Conservation (phyloP, 2,113 vertebrate genomes). For the Hemichromis elongatus region DNA sequence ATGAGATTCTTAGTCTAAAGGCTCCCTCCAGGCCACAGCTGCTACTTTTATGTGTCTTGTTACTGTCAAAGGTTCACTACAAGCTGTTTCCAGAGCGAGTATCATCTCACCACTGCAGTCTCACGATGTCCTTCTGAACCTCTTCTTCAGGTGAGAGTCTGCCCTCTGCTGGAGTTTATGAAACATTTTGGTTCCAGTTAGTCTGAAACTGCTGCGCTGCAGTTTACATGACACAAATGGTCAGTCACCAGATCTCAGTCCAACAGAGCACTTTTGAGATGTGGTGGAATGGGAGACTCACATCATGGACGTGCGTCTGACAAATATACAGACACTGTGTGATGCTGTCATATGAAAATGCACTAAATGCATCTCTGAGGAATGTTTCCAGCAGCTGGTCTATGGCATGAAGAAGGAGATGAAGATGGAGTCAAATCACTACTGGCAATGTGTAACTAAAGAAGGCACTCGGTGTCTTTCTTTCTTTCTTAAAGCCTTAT, state of each 20-base stretch:
- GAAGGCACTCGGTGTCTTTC: rapidly evolving
- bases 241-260: neutral
- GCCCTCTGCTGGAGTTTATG: constrained; percentile 43
- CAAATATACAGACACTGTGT: neutral
- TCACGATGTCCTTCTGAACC: neutral
- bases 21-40: rapidly evolving
- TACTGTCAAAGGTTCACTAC: rapidly evolving
- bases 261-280: neutral
- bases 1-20: neutral
- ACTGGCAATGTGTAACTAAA: rapidly evolving
- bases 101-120: neutral
- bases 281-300: neutral
- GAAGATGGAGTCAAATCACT: neutral
- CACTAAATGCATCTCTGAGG: neutral
- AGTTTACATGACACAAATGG: neutral
- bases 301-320: neutral
- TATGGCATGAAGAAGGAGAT: neutral
- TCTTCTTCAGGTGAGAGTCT: neutral
- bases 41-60: neutral
- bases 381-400: neutral
- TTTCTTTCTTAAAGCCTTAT: neutral
- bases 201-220: neutral
- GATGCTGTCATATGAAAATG: neutral
- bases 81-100: neutral
- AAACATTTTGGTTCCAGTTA: neutral